Conservation (phyloP, 2,113 vertebrate genomes). For the Sebastes fasciatus region DNA sequence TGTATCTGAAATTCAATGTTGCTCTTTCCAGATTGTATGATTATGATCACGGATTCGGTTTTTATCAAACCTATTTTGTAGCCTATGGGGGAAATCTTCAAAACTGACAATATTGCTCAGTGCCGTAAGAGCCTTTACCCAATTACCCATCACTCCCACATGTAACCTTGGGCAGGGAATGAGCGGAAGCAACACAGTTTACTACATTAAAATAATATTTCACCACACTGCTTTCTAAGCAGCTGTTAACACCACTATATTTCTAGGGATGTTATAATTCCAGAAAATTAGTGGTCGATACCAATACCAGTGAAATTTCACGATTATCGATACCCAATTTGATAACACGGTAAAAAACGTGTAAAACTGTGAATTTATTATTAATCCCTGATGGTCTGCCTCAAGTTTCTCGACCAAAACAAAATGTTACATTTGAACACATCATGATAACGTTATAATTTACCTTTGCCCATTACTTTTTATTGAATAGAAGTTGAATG, state of each 20-base stretch:
- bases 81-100: background rate
- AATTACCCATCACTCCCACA: conserved; percentile 5
- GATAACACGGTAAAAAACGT: background rate
- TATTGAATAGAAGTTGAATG: no score
- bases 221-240: background rate
- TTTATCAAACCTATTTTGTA: conserved; percentile 2
- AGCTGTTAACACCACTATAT: background rate
- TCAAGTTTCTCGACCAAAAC: no score
- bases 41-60: background rate
- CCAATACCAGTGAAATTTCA: background rate
- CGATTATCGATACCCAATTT: background rate
- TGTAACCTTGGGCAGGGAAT: conserved; percentile 9
- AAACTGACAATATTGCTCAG: background rate
- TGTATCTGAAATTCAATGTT: background rate
- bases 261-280: background rate
- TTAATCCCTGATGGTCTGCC: no score
- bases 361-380: no score
- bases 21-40: background rate
- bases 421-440: no score
- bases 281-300: background rate
- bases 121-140: background rate
- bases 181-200: background rate
- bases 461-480: no score
- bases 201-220: background rate
- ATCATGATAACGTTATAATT: no score